Evolutionary conservation across 2,888 invertebrate genomes (phyloP).

Genomic region (Disparrhopalites patrizii): DNA sequence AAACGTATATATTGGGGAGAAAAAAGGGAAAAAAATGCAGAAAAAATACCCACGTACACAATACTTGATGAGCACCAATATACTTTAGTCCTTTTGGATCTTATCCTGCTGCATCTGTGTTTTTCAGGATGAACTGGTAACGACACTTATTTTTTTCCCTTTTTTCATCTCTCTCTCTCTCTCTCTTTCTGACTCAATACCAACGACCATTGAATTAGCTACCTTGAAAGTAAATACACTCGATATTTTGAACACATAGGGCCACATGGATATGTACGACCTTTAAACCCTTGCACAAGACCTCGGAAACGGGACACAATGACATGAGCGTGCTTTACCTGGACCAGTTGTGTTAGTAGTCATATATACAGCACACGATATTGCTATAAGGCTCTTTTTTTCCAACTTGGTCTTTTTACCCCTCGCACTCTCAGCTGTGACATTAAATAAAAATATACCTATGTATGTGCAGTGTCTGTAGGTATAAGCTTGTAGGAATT

Average conservation of each 20-base stretch:
- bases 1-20: not conserved
- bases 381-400: too few species aligned
- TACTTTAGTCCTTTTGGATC: not conserved
- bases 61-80: slow-evolving; percentile 7
- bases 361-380: too few species aligned
- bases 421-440: not conserved
- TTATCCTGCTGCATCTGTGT: slow-evolving; percentile 25
- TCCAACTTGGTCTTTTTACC: too few species aligned
- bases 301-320: too few species aligned
- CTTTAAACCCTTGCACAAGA: too few species aligned
- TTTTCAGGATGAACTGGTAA: slow-evolving; percentile 20
- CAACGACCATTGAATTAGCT: not conserved
- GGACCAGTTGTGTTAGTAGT: too few species aligned
- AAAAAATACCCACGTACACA: not conserved
- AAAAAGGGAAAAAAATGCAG: not conserved
- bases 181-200: not conserved
- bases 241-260: not conserved
- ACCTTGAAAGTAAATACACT: slow-evolving; percentile 3
- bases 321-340: too few species aligned
- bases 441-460: too few species aligned
- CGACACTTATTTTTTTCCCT: slow-evolving; percentile 19
- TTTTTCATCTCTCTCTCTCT: not conserved
- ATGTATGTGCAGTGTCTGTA: too few species aligned
- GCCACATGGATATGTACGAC: too few species aligned
- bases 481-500: too few species aligned